Evolutionary conservation across 2,113 vertebrate species (phyloP).

Genomic region (Prochilodus magdalenae): DNA sequence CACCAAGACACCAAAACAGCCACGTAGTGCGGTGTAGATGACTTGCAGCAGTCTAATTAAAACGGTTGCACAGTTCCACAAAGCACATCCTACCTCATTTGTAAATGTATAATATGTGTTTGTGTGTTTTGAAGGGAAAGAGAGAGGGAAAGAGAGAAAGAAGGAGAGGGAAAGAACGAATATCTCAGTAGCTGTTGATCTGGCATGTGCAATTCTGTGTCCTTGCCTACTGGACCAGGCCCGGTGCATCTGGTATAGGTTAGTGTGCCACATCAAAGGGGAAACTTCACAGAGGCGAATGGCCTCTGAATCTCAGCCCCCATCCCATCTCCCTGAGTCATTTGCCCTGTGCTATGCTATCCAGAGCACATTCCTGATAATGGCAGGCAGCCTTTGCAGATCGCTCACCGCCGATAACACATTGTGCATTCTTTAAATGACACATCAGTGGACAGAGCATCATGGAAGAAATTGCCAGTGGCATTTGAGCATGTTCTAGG

Average conservation of each 20-base stretch:
- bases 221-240: constrained; percentile 23
- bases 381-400: constrained; percentile 61
- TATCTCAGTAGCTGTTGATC: constrained; percentile 3
- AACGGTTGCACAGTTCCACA: constrained; percentile 28
- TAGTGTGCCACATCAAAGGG: constrained; percentile 70
- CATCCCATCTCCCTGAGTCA: constrained; percentile 58
- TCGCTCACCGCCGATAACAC: constrained; percentile 58
- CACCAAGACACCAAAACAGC: constrained; percentile 44
- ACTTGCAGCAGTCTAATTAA: constrained; percentile 41
- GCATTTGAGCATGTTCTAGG: constrained; percentile 50
- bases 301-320: constrained; percentile 49
- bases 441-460: constrained; percentile 58
- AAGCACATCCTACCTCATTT: no score
- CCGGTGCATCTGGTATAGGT: constrained; percentile 70
- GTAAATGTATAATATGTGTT: constrained; percentile 2
- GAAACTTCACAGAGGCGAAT: constrained; percentile 51
- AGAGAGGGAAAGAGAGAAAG: neutral
- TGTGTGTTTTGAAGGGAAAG: neutral
- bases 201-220: constrained; percentile 34
- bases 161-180: neutral
- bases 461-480: constrained; percentile 54
- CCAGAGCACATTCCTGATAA: constrained; percentile 60
- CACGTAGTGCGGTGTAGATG: constrained; percentile 24
- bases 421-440: constrained; percentile 58
- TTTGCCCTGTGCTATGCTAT: constrained; percentile 56